Conservation (phyloP, 2,888 invertebrate genomes). For the Zhuqinia jingwanae region DNA sequence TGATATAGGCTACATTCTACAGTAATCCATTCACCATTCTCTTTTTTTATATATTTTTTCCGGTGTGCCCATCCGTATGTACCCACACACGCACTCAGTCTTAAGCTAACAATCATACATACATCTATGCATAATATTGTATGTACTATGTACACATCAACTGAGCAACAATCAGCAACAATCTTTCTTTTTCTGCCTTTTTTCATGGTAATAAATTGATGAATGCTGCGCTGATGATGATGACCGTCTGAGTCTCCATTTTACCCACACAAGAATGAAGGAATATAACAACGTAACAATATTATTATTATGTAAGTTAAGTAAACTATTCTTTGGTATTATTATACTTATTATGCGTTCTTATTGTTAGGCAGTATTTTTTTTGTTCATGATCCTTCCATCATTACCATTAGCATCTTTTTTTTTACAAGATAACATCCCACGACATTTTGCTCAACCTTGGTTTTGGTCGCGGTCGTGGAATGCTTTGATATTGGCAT, state of each 20-base stretch:
- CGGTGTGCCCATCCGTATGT: too few relatives aligned
- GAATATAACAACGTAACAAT: background rate
- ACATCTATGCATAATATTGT: too few relatives aligned
- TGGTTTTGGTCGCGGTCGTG: conserved; percentile 6
- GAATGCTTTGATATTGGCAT: conserved; percentile 7
- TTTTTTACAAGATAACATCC: conserved; percentile 43
- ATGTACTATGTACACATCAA: too few relatives aligned
- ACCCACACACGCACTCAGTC: conserved; percentile 24
- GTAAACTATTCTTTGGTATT: conserved; percentile 7
- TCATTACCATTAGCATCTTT: conserved; percentile 43
- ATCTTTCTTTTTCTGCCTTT: conserved; percentile 38
- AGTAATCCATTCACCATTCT: background rate
- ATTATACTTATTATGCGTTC: conserved; percentile 21
- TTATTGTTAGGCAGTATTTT: background rate
- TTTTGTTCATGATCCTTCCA: conserved; percentile 36
- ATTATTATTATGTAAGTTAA: background rate
- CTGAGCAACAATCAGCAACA: conserved; percentile 31
- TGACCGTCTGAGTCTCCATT: background rate
- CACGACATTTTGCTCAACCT: conserved; percentile 46
- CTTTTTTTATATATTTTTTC: background rate
- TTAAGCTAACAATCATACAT: conserved; percentile 21
- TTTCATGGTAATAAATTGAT: conserved; percentile 36
- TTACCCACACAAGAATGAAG: conserved; percentile 8
- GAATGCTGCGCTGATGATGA: conserved; percentile 19
- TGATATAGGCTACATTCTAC: background rate